phyloP scores from a whole-genome alignment of 2,797 vertebrate genomes.

The Neoniphon sammara region DNA sequence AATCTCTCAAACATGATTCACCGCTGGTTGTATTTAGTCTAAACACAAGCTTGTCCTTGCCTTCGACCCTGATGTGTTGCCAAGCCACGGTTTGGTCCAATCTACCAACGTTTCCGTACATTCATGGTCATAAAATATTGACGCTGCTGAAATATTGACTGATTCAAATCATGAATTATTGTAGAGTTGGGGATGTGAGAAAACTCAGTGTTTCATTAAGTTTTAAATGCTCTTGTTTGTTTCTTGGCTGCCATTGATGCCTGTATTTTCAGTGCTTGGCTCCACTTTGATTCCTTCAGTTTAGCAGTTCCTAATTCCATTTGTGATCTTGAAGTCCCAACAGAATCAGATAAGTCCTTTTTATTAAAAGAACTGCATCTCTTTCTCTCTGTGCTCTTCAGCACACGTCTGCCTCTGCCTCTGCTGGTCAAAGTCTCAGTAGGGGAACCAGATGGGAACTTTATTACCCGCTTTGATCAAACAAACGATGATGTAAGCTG shows the following conservation, averaged over 20 bases:
- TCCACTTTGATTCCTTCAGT: conserved; percentile 10
- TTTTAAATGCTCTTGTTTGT: background rate
- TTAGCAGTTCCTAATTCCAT: conserved; percentile 30
- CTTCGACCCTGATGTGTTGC: background rate
- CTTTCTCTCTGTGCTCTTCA: conserved; percentile 54
- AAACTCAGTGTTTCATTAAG: background rate
- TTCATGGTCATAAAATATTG: background rate
- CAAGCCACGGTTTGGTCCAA: background rate
- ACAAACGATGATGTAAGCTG: conserved; percentile 72
- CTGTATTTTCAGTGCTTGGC: conserved; percentile 5
- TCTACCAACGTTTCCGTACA: background rate
- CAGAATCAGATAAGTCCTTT: conserved; percentile 43
- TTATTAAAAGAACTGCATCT: conserved; percentile 9
- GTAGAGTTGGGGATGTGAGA: background rate
- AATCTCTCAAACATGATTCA: conserved; percentile 1
- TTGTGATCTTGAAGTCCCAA: conserved; percentile 44
- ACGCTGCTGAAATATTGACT: background rate
- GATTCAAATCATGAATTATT: conserved; percentile 13
- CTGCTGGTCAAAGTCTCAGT: conserved; percentile 49
- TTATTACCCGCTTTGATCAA: conserved; percentile 76
- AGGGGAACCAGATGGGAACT: conserved; percentile 75
- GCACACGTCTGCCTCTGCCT: conserved; percentile 49
- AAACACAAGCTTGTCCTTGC: conserved; percentile 29
- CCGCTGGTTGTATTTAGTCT: conserved; percentile 25
- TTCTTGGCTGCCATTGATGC: background rate